Conservation (phyloP, 2,113 vertebrate species). For the Rafetus swinhoei region DNA sequence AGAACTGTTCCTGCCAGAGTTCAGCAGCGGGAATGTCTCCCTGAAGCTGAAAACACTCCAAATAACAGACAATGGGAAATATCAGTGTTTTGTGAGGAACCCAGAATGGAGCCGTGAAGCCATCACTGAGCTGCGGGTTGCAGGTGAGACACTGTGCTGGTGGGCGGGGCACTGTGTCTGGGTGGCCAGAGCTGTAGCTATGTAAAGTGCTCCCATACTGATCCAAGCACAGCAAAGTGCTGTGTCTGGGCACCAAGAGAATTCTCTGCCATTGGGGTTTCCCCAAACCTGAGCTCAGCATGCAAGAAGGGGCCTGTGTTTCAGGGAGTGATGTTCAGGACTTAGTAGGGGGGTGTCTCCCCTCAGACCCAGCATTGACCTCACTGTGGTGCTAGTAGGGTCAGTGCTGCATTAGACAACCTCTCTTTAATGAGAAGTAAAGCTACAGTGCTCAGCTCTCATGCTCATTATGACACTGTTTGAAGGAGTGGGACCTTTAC, state of each 20-base stretch:
- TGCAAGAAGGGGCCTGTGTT: too few species aligned
- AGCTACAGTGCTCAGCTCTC: background rate
- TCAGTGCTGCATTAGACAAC: background rate
- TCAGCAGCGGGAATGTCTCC: background rate
- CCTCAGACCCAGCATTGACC: rapidly evolving
- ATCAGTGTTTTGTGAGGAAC: background rate
- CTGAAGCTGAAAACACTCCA: background rate
- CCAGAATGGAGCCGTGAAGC: background rate
- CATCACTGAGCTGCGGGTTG: background rate
- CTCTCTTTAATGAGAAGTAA: background rate
- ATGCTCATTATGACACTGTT: background rate
- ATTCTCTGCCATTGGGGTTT: too few species aligned
- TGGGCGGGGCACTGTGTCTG: background rate
- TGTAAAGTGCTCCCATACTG: background rate
- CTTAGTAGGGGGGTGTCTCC: background rate
- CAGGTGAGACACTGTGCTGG: background rate
- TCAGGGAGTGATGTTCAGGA: background rate
- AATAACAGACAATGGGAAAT: background rate
- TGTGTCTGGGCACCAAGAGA: too few species aligned
- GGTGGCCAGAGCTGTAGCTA: background rate
- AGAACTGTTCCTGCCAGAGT: background rate
- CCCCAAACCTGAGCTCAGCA: background rate
- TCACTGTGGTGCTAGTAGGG: background rate
- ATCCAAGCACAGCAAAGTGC: too few species aligned
- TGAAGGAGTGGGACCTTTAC: background rate